These are phyloP conservation scores for Hyles lineata DNA, from an alignment of 2,888 invertebrate genomes.

Conservation along the genomic window DNA sequence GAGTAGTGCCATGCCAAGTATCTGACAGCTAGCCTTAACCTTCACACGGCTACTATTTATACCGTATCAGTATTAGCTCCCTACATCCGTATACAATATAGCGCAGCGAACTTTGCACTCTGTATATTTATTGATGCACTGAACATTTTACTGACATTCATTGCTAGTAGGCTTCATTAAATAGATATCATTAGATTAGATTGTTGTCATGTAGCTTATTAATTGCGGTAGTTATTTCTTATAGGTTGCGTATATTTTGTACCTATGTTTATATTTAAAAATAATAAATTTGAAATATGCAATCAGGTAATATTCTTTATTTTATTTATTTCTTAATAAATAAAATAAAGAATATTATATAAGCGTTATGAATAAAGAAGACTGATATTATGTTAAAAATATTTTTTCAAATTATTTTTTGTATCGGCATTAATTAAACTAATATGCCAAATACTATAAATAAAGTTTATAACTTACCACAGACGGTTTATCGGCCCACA, in stretches of 20 bases:
- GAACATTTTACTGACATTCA: slow-evolving; percentile 49
- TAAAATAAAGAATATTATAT: too few relatives aligned
- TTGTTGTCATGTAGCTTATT: not conserved
- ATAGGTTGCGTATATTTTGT: not conserved
- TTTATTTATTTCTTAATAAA: not conserved
- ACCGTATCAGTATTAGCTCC: slow-evolving; percentile 55
- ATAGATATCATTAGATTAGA: not conserved
- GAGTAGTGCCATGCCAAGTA: slow-evolving; percentile 52
- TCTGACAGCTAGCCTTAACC: slow-evolving; percentile 66
- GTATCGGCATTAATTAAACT: too few relatives aligned
- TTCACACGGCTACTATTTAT: slow-evolving; percentile 73
- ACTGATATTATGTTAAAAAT: not conserved
- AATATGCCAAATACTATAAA: not conserved
- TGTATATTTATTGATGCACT: slow-evolving; percentile 54
- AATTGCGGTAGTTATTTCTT: not conserved
- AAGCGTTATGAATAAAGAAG: not conserved
- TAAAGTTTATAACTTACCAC: slow-evolving; percentile 82
- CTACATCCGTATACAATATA: slow-evolving; percentile 56
- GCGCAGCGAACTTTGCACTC: slow-evolving; percentile 72
- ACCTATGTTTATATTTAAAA: not conserved
- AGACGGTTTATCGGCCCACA: slow-evolving; percentile 85
- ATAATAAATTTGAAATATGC: not conserved
- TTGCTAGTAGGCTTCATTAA: not conserved
- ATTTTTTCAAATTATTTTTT: too few relatives aligned
- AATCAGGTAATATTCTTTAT: not conserved